Evolutionary conservation across 2,888 invertebrate genomes (phyloP), one percentile per base, ranked within the genome.

Genomic region (Scaptomyza reducta): DNA sequence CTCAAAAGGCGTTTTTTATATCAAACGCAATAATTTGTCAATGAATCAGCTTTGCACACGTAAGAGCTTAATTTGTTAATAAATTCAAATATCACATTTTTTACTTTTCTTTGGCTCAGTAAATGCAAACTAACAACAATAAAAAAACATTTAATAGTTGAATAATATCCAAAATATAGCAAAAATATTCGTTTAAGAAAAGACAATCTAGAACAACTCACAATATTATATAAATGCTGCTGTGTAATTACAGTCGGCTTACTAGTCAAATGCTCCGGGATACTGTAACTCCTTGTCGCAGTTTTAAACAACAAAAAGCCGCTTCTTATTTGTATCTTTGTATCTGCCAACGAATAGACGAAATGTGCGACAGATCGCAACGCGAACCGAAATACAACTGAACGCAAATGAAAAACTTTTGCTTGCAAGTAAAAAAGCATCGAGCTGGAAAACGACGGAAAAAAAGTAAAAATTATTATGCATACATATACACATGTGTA

Each of bases 371-470:
- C 90, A 90, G 89, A 86, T 90, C 90, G 82, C 88, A 77, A 76
- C 88, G 85, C 90, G 89, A 80, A 90, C 90, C 90, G 89, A 89
- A 88, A 84, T 87, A 82, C 89, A 89, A 90, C 90, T 90, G 90
- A 90, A 89, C 79, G 88, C 81, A 90, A 89, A 87, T 90, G 89
- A 89, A 90, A 90, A 90, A 89, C 89, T 89, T 87, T 89, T 79
- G 89, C 85, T 87, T 78, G 78, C 85, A 90, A 81, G 90, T 90
- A 89, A 90, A 84, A 88, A 77, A 87, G 66, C 83, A 82, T 68
- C 88, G 79, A 66, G 87, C 85, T 83, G 82, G 82, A 83, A 82
- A 83, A 87, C 88, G 73, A 76, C 87, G 57, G 70, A 83, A 83
- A 79, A 79, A 83, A 78, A 78, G 78, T 72, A 77, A 84, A 82